Percentiles rank a stretch among this genome's conserved stretches.
phyloP scores from a whole-genome alignment of 2,888 invertebrate genomes.

The Leptinotarsa tumamoca region DNA sequence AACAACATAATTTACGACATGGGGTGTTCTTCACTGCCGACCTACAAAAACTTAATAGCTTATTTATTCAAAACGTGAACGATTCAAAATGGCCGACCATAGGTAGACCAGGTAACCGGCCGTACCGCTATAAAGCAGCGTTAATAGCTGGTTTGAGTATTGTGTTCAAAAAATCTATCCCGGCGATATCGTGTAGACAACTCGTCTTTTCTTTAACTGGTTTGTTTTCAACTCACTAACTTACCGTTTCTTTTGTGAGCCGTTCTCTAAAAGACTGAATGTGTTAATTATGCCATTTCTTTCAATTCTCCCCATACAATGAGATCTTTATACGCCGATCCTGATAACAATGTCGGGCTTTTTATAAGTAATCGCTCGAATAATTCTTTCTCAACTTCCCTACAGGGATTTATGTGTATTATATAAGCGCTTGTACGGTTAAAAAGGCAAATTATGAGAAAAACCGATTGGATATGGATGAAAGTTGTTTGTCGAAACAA shows the following conservation, averaged over 20 bases:
- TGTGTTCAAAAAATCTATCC: slow-evolving; percentile 48
- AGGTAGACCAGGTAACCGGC: slow-evolving; percentile 41
- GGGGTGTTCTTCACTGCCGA: slow-evolving; percentile 63
- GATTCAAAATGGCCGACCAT: slow-evolving; percentile 67
- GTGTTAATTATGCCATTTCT: slow-evolving; percentile 41
- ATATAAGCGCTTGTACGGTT: background rate
- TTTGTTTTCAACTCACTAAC: slow-evolving; percentile 36
- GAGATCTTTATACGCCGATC: slow-evolving; percentile 37
- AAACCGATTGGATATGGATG: too few relatives aligned
- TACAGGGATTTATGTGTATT: background rate
- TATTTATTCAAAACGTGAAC: slow-evolving; percentile 69
- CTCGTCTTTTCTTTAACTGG: slow-evolving; percentile 37
- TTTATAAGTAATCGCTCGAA: slow-evolving; percentile 11
- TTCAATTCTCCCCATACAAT: slow-evolving; percentile 31
- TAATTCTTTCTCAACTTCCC: slow-evolving; percentile 2
- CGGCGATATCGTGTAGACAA: slow-evolving; percentile 42
- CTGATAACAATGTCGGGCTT: slow-evolving; percentile 8
- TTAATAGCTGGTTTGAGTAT: slow-evolving; percentile 42
- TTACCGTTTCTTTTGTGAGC: slow-evolving; percentile 37
- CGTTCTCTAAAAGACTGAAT: slow-evolving; percentile 32
- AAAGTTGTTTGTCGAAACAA: too few relatives aligned
- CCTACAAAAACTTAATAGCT: slow-evolving; percentile 68
- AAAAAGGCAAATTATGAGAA: background rate
- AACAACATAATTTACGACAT: slow-evolving; percentile 67
- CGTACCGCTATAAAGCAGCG: slow-evolving; percentile 38